Base-by-base conservation (phyloP, 64 coral and sea anemone genomes). In the Stichodactyla mertensii region DNA sequence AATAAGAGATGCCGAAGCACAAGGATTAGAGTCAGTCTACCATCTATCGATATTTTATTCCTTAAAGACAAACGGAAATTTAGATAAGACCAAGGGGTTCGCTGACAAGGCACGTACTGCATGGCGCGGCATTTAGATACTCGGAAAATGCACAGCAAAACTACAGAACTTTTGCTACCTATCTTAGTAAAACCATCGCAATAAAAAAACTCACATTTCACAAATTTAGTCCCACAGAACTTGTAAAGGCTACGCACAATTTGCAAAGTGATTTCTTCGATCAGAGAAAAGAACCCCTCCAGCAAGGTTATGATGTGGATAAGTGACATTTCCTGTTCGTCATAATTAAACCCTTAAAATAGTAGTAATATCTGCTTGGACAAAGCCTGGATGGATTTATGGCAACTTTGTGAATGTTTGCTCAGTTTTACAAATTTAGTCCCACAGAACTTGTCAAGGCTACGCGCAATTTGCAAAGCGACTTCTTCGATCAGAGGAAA, bases 1-100 rank as follows among this genome's bases (percentile, higher is more conserved):
- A 66, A 66, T 66, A 22, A 66, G 19, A 13, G 62, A n/a, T 66
- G 22, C 22, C 62, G 19, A 16, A 16, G 20, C 19, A n/a, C 19
- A 66, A 8, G 62, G 62, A 66, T 66, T 66, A 66, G 19, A 64
- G 16, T 7, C 1, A 16, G 18, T n/a, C 6, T 66, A 45, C 36
- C 22, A 66, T 66, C 62, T n/a, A n/a, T 66, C 19, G 62, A 18
- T 66, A 66, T n/a, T n/a, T n/a, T 66, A 18, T 66, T n/a, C 19
- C 62, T 66, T 66, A 66, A 66, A 22, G 9, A 66, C 62, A 66
- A 66, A 66, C 62, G 62, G 62, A 66, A 66, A 66, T 66, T 66
- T n/a, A 66, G 19, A n/a, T n/a, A 66, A 66, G 62, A 18, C 22
- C 22, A n/a, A n/a, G 22, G 62, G 4, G 18, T 66, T 7, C 22